Evolutionary conservation across 2,113 vertebrate genomes (phyloP).

Genomic region (Panthera tigris): DNA sequence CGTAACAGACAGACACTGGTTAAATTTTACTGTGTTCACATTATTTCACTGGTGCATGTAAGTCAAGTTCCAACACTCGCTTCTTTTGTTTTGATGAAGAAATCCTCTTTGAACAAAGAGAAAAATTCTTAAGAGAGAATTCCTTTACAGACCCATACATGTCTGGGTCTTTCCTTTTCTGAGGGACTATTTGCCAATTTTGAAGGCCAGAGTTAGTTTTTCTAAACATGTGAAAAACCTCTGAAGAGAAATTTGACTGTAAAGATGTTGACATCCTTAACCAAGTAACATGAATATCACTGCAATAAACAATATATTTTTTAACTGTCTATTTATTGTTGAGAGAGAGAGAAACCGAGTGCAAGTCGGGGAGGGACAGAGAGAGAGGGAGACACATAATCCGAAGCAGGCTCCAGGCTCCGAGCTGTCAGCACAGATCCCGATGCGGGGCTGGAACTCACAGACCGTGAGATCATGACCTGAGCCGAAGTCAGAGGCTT

Average conservation of each 20-base stretch:
- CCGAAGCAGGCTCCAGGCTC: too few relatives aligned
- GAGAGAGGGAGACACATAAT: too few relatives aligned
- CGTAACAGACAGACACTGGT: neutral
- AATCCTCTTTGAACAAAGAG: neutral
- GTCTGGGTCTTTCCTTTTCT: neutral
- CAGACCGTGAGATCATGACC: too few relatives aligned
- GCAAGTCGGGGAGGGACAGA: too few relatives aligned
- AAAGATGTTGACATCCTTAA: constrained; percentile 72
- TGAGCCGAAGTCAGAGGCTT: too few relatives aligned
- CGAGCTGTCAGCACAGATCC: too few relatives aligned
- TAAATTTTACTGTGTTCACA: neutral
- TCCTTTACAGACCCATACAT: neutral
- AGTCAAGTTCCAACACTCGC: neutral
- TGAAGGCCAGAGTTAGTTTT: neutral
- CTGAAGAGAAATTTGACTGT: constrained; percentile 4
- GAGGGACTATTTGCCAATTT: neutral
- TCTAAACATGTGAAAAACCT: neutral
- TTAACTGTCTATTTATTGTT: too few relatives aligned
- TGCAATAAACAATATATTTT: constrained; percentile 66
- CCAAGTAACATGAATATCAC: constrained; percentile 69
- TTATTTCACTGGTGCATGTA: neutral
- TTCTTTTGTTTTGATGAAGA: constrained; percentile 11
- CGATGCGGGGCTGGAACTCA: too few relatives aligned
- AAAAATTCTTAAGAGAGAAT: constrained; percentile 6
- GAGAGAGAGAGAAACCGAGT: too few relatives aligned